Conservation (phyloP, 2,113 vertebrate genomes). For the Hypomesus transpacificus region DNA sequence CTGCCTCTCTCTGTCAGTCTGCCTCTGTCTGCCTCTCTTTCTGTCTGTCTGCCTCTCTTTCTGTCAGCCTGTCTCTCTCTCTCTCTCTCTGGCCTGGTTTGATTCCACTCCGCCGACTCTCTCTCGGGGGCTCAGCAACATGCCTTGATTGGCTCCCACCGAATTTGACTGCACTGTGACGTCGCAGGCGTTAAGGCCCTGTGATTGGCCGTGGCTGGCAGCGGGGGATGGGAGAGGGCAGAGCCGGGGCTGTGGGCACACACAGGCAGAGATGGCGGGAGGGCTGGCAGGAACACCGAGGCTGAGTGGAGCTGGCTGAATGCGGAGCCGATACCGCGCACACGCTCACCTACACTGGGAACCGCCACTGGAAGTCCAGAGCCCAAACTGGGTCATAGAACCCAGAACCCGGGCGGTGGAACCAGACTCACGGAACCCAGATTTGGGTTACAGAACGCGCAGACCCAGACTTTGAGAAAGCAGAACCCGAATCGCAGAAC, state of each 20-base stretch:
- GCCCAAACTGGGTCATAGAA: no score
- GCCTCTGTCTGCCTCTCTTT: neutral
- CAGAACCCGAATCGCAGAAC: no score
- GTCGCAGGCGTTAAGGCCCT: constrained; percentile 46
- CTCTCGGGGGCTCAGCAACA: constrained; percentile 59
- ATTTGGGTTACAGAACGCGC: no score
- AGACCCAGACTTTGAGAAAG: no score
- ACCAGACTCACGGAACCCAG: no score
- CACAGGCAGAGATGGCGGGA: constrained; percentile 51
- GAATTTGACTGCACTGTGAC: constrained; percentile 73
- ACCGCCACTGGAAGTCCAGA: no score
- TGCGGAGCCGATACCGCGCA: no score
- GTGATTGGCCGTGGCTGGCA: constrained; percentile 54
- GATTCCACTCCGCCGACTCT: constrained; percentile 58
- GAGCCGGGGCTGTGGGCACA: constrained; percentile 37
- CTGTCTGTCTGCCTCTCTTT: constrained; percentile 7
- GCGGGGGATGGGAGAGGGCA: constrained; percentile 45
- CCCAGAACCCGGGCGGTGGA: no score
- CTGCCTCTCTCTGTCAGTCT: neutral
- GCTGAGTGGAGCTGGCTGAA: constrained; percentile 48
- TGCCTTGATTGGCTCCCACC: constrained; percentile 64
- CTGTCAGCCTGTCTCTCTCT: constrained; percentile 14
- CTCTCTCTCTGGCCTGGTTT: constrained; percentile 61
- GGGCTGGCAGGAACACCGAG: constrained; percentile 57
- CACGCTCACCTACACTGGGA: no score